Evolutionary conservation across 2,888 invertebrate species (phyloP), one percentile per base, ranked within the genome.

Genomic region (Mesorhabditis belari): DNA sequence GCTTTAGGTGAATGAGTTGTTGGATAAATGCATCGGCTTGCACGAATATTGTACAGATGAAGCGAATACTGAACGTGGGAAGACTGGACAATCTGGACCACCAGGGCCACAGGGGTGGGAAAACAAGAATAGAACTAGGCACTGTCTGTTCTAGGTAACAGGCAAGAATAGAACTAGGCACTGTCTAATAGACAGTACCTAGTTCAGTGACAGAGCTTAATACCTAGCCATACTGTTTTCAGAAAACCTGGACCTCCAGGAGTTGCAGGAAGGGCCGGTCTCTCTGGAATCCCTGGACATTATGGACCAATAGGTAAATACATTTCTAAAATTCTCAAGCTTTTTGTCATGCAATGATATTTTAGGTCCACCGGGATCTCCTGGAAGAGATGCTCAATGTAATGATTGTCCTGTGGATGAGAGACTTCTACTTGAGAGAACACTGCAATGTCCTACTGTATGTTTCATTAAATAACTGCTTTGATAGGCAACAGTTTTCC

Each of bases 11-110:
- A 64, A 70, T 57, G 77, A 77, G 28, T 62, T 80, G 49, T 63
- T 81, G 59, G 70, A 74, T 26, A 74, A 77, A 60, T 80, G 80
- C 59, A 58, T 75, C 23, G 75, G 76, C 21, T 59, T 80, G 4
- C 80, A 80, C 58, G 64, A 76, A 44, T 80, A 75, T 62, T 80
- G 80, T 58, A 73, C 77, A 12, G 73, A 75, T 5, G 66, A 68
- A n/a, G 63, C 59, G 3, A 67, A 73, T 29, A 60, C 70, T 4
- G 66, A 65, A 6, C 5, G 55, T 4, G 71, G 73, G 6, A 58
- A 56, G 5, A 57, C 62, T 3, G 70, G 71, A 6, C 57, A 58
- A 5, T 56, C 52, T 0, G 77, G 77, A 24, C 69, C 73, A 5
- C 57, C 64, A 0, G 77, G 77, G 4, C 63, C 62, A 6, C 54